A percentile compares a stretch with the other conserved stretches of the same genome.
These are phyloP conservation scores for Thaleichthys pacificus DNA, from an alignment of 2,797 vertebrate species.

Conservation along the genomic window DNA sequence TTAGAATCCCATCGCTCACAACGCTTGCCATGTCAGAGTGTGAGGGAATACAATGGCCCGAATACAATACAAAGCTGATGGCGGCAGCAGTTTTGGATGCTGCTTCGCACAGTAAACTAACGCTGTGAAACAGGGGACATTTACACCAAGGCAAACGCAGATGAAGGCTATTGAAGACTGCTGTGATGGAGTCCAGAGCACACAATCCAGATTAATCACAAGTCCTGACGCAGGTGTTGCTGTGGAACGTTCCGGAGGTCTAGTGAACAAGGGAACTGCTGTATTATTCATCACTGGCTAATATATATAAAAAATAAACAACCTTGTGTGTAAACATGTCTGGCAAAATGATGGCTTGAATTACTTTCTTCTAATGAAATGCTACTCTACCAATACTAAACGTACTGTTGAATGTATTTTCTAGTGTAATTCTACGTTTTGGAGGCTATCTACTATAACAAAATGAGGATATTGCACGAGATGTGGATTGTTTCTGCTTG, in stretches of 20 bases:
- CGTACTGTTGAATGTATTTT: neutral
- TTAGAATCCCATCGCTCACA: no score
- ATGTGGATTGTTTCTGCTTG: no score
- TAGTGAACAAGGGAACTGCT: neutral
- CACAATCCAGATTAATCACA: no score
- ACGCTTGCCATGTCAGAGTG: no score
- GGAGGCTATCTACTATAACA: neutral
- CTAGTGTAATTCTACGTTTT: neutral
- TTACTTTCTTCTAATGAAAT: constrained; percentile 5
- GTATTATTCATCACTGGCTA: constrained; percentile 11
- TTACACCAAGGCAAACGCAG: constrained; percentile 26
- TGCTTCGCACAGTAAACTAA: neutral
- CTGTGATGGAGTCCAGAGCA: no score
- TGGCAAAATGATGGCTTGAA: neutral
- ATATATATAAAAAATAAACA: neutral
- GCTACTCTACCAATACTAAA: neutral
- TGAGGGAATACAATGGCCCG: neutral
- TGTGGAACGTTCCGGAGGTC: neutral
- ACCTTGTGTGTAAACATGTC: neutral
- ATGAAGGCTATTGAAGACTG: neutral
- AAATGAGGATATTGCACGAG: constrained; percentile 1
- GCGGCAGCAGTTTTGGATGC: neutral
- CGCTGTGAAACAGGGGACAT: constrained; percentile 36
- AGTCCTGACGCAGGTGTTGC: no score
- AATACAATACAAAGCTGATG: neutral